Evolutionary conservation across 1,140 invertebrate genomes (phyloP), one percentile per base, ranked within the genome.

Genomic region (Ptiloglossa arizonensis): DNA sequence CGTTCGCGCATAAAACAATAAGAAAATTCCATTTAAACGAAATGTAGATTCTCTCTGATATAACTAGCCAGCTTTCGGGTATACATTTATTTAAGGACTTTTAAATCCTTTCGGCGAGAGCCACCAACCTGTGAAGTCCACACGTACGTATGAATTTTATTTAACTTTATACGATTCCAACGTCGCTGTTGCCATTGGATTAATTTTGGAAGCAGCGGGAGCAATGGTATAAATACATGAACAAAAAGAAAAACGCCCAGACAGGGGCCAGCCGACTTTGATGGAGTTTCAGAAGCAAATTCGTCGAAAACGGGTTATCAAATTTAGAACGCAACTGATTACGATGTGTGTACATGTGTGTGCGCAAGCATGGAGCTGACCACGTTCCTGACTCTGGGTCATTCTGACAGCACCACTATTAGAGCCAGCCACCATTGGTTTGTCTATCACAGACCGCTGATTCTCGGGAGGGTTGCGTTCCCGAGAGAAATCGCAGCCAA

Each of bases 401-500:
- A 66, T 67, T 50, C 63, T 41, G 72, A 66, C 72, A 66, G 63
- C 38, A 19, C 22, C 32, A 56, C 50, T 38, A 75, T 75, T 62
- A 62, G 46, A 66, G 72, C 35, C 63, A 67, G 50, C 63, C 70
- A 63, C 24, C 59, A 24, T 22, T 35, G 46, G 72, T 63, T 41
- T 68, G 67, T 82, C 72, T 57, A 80, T 46, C 66, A 74, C 35
- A 44, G 68, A 68, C 68, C 71, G 66, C 15, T 71, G 66, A 76
- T 50, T 69, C 50, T 67, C 41, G 24, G 6, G 52, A 48, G 75
- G 48, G 50, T 68, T 46, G 41, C 52, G 17, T 29, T 32, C 50
- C 59, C 66, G 22, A 11, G 71, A 82, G 67, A 82, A 80, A 70
- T 82, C 66, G 59, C 62, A 71, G 56, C 60, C 59, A 59, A 64